Percentiles rank a stretch among this genome's conserved stretches.
These are phyloP conservation scores for Syndactyla subalaris DNA, from an alignment of 2,797 vertebrate species.

Conservation along the genomic window DNA sequence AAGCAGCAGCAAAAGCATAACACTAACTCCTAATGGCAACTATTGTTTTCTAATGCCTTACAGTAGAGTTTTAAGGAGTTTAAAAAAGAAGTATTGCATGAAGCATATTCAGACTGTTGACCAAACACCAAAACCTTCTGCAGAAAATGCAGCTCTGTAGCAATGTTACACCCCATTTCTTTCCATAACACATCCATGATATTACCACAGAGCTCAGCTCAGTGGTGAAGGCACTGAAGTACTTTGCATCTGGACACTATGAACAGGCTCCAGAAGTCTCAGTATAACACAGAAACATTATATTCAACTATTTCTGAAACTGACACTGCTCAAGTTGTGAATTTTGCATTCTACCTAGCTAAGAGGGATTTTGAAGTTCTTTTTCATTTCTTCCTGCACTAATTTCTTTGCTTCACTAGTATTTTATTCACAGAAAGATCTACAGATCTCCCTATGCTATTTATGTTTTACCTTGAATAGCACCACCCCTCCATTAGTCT, in stretches of 20 bases:
- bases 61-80: background rate
- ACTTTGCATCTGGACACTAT: background rate
- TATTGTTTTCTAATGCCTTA: background rate
- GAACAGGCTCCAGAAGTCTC: background rate
- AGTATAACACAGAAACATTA: background rate
- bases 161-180: background rate
- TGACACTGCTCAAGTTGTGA: fast-evolving
- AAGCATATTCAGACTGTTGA: background rate
- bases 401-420: background rate
- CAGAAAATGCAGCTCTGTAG: background rate
- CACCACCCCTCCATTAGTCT: background rate
- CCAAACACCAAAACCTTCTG: background rate
- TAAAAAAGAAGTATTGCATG: background rate
- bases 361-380: background rate
- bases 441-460: background rate
- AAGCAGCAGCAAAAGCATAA: background rate
- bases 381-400: background rate
- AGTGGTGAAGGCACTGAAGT: background rate
- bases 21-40: background rate
- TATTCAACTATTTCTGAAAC: background rate
- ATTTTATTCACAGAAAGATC: background rate
- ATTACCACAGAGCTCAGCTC: background rate
- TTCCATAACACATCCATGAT: background rate
- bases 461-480: background rate
- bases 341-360: background rate